Evolutionary conservation across 2,888 invertebrate species (phyloP).

Genomic region (Yponomeuta malinellus): DNA sequence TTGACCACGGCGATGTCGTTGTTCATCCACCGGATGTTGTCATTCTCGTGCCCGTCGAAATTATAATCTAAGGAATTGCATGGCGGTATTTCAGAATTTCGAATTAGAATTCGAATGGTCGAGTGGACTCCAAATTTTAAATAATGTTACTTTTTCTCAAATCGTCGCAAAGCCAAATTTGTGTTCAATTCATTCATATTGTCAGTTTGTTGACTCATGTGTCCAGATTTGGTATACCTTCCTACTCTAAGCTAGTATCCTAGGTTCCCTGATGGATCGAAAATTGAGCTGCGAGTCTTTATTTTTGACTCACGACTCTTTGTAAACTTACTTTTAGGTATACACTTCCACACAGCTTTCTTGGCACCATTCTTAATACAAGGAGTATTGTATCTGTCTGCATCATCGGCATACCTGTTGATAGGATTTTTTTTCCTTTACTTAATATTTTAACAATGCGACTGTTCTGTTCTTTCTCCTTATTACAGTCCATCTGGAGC

Average conservation of each 20-base stretch:
- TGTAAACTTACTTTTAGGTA: conserved; percentile 54
- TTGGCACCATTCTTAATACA: conserved; percentile 63
- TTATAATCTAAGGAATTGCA: conserved; percentile 43
- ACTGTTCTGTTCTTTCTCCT: not conserved
- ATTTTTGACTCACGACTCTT: no score
- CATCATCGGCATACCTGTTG: conserved; percentile 52
- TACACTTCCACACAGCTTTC: conserved; percentile 64
- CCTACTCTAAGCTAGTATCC: no score
- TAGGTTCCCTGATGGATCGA: no score
- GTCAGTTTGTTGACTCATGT: not conserved
- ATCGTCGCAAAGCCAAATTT: no score
- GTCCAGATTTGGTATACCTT: no score
- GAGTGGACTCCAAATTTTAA: no score
- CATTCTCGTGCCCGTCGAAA: conserved; percentile 61
- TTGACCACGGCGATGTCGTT: conserved; percentile 63
- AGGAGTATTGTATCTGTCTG: conserved; percentile 49
- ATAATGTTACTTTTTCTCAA: no score
- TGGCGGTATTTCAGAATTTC: not conserved
- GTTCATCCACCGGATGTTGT: conserved; percentile 66
- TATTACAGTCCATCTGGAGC: not conserved
- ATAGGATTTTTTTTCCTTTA: not conserved
- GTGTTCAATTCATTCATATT: not conserved
- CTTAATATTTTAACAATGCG: no score
- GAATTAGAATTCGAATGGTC: no score
- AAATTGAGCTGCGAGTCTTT: no score